These are phyloP conservation scores for Pachyrhynchus sulphureomaculatus DNA, from an alignment of 1,140 invertebrate genomes.

Conservation along the genomic window DNA sequence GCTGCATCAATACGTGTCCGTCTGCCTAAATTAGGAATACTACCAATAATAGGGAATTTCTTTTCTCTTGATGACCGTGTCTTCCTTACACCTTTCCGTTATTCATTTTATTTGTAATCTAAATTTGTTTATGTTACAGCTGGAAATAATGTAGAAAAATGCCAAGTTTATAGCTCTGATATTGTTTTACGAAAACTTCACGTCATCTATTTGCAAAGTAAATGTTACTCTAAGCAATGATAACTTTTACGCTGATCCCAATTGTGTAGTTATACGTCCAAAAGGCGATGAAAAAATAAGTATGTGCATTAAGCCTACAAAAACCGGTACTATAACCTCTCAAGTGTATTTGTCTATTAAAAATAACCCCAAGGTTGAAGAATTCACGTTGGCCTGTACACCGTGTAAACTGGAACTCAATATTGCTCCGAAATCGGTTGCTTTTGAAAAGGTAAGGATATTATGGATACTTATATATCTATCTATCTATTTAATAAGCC, in stretches of 20 bases:
- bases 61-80: no score
- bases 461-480: no score
- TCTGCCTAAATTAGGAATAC: no score
- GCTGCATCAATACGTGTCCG: no score
- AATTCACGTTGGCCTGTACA: constrained; percentile 27
- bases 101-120: no score
- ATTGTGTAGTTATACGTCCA: constrained; percentile 18
- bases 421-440: constrained; percentile 34
- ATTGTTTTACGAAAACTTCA: neutral
- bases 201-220: constrained; percentile 1
- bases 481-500: no score
- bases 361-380: constrained; percentile 43
- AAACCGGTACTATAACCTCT: constrained; percentile 24
- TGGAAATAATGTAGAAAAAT: no score
- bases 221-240: constrained; percentile 1
- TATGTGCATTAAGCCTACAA: constrained; percentile 25
- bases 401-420: constrained; percentile 34
- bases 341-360: constrained; percentile 35
- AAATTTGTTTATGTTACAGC: no score
- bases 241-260: neutral
- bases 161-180: neutral
- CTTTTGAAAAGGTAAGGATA: constrained; percentile 40
- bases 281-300: constrained; percentile 22
- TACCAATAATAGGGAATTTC: no score
- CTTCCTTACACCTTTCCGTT: no score